Percentiles rank a stretch among this genome's conserved stretches.
Conservation (phyloP, 1,140 invertebrate species). For the Diorhabda carinulata region DNA sequence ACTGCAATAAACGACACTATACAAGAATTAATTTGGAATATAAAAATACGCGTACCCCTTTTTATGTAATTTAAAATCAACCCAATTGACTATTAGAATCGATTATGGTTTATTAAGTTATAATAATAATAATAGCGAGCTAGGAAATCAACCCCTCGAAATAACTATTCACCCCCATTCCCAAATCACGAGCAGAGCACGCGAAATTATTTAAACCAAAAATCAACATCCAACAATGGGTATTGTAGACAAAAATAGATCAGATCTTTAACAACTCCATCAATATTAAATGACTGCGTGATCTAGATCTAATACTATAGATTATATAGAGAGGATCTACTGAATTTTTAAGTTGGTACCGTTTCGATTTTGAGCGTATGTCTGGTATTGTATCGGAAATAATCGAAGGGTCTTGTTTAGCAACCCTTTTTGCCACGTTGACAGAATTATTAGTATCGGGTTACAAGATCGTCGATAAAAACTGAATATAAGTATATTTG, state of each 20-base stretch:
- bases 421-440: slow-evolving; percentile 15
- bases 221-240: slow-evolving; percentile 18
- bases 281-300: slow-evolving; percentile 3
- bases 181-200: slow-evolving; percentile 15
- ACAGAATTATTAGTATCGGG: slow-evolving; percentile 19
- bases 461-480: slow-evolving; percentile 4
- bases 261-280: slow-evolving; percentile 7
- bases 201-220: slow-evolving; percentile 15
- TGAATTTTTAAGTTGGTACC: slow-evolving; percentile 5
- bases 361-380: slow-evolving; percentile 3
- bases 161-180: slow-evolving; percentile 5
- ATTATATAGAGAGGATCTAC: background rate
- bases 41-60: too few species aligned
- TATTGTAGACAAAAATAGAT: slow-evolving; percentile 18
- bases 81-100: background rate
- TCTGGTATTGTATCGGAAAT: slow-evolving; percentile 16
- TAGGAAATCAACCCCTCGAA: slow-evolving; percentile 4
- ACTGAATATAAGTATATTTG: slow-evolving; percentile 10
- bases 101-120: slow-evolving; percentile 12
- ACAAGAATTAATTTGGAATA: too few species aligned
- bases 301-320: background rate
- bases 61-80: too few species aligned
- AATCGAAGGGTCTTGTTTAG: slow-evolving; percentile 12
- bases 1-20: too few species aligned
- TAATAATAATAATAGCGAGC: background rate